phyloP scores from a whole-genome alignment of 2,113 vertebrate genomes.

The Raphicerus campestris region DNA sequence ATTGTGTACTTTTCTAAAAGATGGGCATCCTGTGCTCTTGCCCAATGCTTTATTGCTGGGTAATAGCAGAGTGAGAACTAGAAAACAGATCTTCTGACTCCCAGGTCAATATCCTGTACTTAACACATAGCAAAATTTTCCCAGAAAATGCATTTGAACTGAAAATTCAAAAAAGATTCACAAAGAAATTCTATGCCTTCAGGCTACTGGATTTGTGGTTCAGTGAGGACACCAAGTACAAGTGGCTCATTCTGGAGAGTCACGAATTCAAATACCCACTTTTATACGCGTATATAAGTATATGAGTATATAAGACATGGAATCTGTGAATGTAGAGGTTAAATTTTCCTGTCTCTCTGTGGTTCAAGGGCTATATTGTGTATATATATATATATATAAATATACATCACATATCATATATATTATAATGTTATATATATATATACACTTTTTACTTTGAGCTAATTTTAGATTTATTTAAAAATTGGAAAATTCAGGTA shows the following conservation, averaged over 20 bases:
- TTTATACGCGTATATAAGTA: rapidly evolving
- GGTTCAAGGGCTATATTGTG: not conserved
- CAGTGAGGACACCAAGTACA: not conserved
- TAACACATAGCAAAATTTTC: not conserved
- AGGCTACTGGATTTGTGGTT: not conserved
- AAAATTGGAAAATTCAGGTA: not conserved
- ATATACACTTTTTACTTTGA: not conserved
- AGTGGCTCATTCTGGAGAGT: not conserved
- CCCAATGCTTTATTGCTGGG: rapidly evolving
- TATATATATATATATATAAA: not conserved
- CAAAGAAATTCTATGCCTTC: not conserved
- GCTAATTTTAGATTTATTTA: not conserved
- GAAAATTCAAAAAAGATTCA: not conserved
- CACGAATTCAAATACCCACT: not conserved
- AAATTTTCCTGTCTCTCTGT: not conserved
- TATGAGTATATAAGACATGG: rapidly evolving
- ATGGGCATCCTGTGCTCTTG: not conserved
- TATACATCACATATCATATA: not conserved
- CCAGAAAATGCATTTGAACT: not conserved
- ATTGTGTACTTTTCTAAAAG: not conserved
- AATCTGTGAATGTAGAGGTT: not conserved
- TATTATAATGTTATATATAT: not conserved
- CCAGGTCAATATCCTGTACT: not conserved
- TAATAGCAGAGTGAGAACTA: not conserved
- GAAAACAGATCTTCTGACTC: not conserved